Percentiles rank a stretch among this genome's conserved stretches.
Conservation (phyloP, 2,888 invertebrate genomes). For the Leucophenga montana region DNA sequence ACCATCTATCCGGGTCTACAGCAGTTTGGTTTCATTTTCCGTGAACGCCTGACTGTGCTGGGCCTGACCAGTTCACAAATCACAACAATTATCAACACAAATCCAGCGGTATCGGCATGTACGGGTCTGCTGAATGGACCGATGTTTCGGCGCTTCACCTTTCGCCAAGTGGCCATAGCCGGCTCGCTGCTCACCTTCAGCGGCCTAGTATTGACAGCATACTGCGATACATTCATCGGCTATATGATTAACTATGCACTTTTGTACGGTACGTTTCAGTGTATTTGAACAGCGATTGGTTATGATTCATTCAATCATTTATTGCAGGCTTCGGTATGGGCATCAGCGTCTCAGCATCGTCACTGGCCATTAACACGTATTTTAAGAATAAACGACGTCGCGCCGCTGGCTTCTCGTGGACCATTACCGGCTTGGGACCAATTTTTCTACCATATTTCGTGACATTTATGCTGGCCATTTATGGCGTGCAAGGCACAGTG, state of each 20-base stretch:
- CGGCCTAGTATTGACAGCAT: conserved; percentile 78
- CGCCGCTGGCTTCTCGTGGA: conserved; percentile 83
- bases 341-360: conserved; percentile 80
- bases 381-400: conserved; percentile 81
- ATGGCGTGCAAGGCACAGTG: conserved; percentile 80
- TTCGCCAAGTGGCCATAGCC: conserved; percentile 79
- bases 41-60: conserved; percentile 77
- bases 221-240: conserved; percentile 78
- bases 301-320: not conserved
- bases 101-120: conserved; percentile 81
- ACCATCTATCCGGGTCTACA: conserved; percentile 80
- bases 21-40: conserved; percentile 82
- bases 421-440: conserved; percentile 82
- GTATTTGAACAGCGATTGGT: not conserved
- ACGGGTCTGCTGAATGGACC: conserved; percentile 82
- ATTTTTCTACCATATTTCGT: conserved; percentile 83
- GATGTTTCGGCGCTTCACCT: conserved; percentile 80
- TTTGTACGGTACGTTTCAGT: conserved; percentile 77
- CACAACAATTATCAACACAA: conserved; percentile 82
- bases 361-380: conserved; percentile 82
- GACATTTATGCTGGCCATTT: conserved; percentile 77
- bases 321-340: conserved; percentile 76
- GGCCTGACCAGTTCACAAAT: conserved; percentile 80
- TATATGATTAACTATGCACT: conserved; percentile 80
- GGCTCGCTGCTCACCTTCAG: conserved; percentile 77